Conservation (phyloP, 1,140 invertebrate species). For the Linepithema humile region DNA sequence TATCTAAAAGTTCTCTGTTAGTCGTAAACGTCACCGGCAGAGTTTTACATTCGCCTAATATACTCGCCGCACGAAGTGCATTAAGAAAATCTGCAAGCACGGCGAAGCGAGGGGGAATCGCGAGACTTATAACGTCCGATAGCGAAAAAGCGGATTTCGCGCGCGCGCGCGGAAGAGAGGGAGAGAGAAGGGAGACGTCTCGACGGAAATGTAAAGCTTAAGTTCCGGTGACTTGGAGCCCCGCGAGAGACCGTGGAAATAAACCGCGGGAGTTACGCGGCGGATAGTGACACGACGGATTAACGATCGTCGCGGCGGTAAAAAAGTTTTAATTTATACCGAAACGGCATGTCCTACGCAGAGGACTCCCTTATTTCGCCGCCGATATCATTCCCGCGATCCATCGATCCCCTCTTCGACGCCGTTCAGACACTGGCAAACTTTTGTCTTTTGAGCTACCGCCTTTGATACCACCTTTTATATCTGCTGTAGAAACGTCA, state of each 20-base stretch:
- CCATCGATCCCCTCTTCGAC: background rate
- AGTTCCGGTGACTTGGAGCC: conserved; percentile 60
- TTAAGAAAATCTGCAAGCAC: conserved; percentile 33
- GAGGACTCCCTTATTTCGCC: background rate
- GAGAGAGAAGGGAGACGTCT: background rate
- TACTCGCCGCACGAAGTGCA: conserved; percentile 28
- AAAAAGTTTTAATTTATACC: conserved; percentile 77
- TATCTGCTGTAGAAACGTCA: conserved; percentile 54
- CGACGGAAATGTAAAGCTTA: conserved; percentile 56
- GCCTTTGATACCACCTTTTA: conserved; percentile 48
- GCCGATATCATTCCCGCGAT: conserved; percentile 33
- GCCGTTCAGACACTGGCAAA: conserved; percentile 7
- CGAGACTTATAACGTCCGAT: conserved; percentile 39
- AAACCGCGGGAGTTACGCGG: conserved; percentile 64
- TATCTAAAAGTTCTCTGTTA: background rate
- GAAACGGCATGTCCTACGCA: conserved; percentile 54
- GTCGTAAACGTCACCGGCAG: conserved; percentile 18
- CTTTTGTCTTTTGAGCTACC: conserved; percentile 59
- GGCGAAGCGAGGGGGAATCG: background rate
- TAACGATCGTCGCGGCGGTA: conserved; percentile 68
- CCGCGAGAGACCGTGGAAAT: conserved; percentile 58
- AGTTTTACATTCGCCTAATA: conserved; percentile 46
- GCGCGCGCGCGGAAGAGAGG: background rate
- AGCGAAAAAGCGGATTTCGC: conserved; percentile 9
- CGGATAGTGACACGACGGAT: conserved; percentile 72